Evolutionary conservation across 1,140 invertebrate genomes (phyloP), one percentile per base, ranked within the genome.

Genomic region (Magallana angulata): DNA sequence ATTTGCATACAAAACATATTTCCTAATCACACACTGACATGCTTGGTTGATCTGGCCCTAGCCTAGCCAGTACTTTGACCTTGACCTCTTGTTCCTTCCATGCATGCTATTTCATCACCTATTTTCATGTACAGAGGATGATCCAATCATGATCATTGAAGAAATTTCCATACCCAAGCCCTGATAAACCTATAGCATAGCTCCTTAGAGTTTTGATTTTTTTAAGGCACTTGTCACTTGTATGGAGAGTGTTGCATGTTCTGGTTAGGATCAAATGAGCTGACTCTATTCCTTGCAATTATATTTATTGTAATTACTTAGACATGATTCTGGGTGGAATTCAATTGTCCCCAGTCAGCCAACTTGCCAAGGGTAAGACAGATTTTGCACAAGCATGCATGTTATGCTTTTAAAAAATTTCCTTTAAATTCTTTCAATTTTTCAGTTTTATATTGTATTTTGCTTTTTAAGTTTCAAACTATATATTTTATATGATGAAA

Each of bases 41-140:
- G 24, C 14, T 62, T 62, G 60, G 60, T 30, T 30, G 4, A 85
- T 24, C 62, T 56, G 8, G 8, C 36, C 62, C 7, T 82, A 86
- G 82, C 62, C 7, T 82, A 86, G 82, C 36, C 36, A 59, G 85
- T 57, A 87, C 85, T 87, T 12, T 86, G 36, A 71, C 60, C 58
- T 85, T 85, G 58, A 82, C 80, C 83, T 82, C 85, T 76, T 14
- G 64, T 76, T 36, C 68, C 24, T 76, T 76, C 60, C 60, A 62
- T 62, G 60, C 68, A 76, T 76, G 68, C 68, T 76, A 76, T 76
- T 76, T 76, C 68, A 71, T 71, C 68, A 71, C 36, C 68, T 30
- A 11, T 11, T 18, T 71, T 71, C 68, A 76, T 76, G 68, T 76
- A 1, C 68, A 30, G 68, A 12, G 24, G 7, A 76, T 76, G 68